Conservation (phyloP, 2,888 invertebrate genomes). For the Leptopilina myrica region DNA sequence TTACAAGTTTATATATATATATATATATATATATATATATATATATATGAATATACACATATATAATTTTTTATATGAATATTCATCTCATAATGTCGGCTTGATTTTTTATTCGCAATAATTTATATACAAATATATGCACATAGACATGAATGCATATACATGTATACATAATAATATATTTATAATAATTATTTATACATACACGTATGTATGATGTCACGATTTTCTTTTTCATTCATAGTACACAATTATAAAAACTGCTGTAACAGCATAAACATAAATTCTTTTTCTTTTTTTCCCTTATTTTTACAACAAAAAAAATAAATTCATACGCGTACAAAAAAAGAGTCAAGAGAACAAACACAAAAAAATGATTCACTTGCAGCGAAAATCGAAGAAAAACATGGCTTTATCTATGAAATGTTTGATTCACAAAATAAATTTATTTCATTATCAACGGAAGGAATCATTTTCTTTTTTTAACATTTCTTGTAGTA, state of each 20-base stretch:
- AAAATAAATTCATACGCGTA: constrained; percentile 33
- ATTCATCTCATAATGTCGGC: too few species aligned
- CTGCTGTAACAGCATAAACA: constrained; percentile 35
- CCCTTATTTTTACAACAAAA: constrained; percentile 25
- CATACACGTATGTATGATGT: constrained; percentile 38
- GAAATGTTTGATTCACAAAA: constrained; percentile 21
- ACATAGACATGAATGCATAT: too few species aligned
- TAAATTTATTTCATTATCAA: background rate
- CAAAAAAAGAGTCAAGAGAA: constrained; percentile 28
- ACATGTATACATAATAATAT: constrained; percentile 27
- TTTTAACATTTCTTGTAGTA: too few species aligned
- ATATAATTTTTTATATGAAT: background rate
- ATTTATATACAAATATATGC: too few species aligned
- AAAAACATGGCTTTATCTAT: constrained; percentile 1
- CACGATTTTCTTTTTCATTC: constrained; percentile 11
- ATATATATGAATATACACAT: constrained; percentile 33
- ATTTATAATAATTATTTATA: constrained; percentile 39
- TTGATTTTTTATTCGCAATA: too few species aligned
- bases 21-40: constrained; percentile 16
- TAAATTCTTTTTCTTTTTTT: constrained; percentile 38
- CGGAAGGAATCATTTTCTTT: too few species aligned
- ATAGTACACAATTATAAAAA: constrained; percentile 37
- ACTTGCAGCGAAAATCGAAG: constrained; percentile 31
- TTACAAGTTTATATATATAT: constrained; percentile 41
- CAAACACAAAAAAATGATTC: constrained; percentile 20